Evolutionary conservation across 1,140 invertebrate species (phyloP).

Genomic region (Sycophaga agraensis): DNA sequence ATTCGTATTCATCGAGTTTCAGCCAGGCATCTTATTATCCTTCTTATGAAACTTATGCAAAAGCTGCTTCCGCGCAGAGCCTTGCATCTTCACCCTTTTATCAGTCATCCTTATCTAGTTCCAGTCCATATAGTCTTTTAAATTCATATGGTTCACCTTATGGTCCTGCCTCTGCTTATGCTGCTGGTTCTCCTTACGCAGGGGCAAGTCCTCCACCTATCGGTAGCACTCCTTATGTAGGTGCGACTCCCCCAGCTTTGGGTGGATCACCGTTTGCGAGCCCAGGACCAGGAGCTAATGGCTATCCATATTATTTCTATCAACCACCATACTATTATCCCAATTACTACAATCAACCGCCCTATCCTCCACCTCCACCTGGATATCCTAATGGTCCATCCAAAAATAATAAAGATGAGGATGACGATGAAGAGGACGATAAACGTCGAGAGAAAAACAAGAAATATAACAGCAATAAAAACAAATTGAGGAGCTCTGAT

Average conservation of each 20-base stretch:
- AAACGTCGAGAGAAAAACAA: slow-evolving; percentile 22
- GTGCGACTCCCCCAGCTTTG: too few species aligned
- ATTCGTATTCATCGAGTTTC: slow-evolving; percentile 42
- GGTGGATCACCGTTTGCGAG: slow-evolving; percentile 14
- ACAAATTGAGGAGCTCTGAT: slow-evolving; percentile 31
- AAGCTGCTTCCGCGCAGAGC: slow-evolving; percentile 9
- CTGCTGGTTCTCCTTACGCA: neutral
- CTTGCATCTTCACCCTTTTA: slow-evolving; percentile 26
- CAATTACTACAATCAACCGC: slow-evolving; percentile 44
- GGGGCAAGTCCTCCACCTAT: neutral
- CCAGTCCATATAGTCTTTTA: slow-evolving; percentile 35
- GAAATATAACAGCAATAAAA: slow-evolving; percentile 33
- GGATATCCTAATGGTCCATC: slow-evolving; percentile 32
- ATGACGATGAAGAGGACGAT: slow-evolving; percentile 27
- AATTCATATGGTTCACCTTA: slow-evolving; percentile 38
- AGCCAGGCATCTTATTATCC: slow-evolving; percentile 39
- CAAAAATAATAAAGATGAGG: slow-evolving; percentile 26
- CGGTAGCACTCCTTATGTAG: too few species aligned
- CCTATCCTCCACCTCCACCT: slow-evolving; percentile 33
- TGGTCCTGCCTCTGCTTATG: neutral
- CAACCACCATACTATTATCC: slow-evolving; percentile 44
- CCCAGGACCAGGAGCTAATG: neutral
- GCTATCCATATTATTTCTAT: slow-evolving; percentile 45
- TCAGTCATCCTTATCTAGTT: slow-evolving; percentile 26
- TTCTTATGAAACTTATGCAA: slow-evolving; percentile 37